Evolutionary conservation across 2,113 vertebrate species (phyloP).

Genomic region (Dissostichus mawsoni): DNA sequence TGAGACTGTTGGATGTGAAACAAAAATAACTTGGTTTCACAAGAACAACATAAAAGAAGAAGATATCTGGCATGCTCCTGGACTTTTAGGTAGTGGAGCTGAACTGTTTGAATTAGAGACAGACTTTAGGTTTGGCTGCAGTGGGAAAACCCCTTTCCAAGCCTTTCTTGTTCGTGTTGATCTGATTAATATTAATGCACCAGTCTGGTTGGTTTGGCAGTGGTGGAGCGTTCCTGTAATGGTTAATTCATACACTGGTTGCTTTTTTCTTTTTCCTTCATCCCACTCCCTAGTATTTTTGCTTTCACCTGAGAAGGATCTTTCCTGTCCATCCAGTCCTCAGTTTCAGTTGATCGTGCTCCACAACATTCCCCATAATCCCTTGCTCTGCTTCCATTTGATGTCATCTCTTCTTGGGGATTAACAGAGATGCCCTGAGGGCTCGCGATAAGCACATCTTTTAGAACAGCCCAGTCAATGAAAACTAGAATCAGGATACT

Average conservation of each 20-base stretch:
- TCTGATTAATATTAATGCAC: conserved; percentile 61
- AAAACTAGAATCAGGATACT: conserved; percentile 60
- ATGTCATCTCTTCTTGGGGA: conserved; percentile 75
- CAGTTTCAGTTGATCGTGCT: conserved; percentile 68
- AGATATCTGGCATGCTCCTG: conserved; percentile 30
- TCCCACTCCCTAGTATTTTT: conserved; percentile 30
- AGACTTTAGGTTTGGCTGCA: conserved; percentile 9
- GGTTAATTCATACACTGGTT: conserved; percentile 57
- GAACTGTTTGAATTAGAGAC: conserved; percentile 20
- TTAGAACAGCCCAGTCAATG: conserved; percentile 67
- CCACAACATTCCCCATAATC: conserved; percentile 76
- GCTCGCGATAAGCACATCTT: conserved; percentile 60
- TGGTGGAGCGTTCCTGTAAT: conserved; percentile 32
- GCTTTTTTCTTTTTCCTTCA: background rate
- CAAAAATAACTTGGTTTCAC: conserved; percentile 46
- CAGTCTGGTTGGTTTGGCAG: conserved; percentile 23
- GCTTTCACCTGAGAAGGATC: conserved; percentile 47
- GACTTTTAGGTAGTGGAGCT: conserved; percentile 35
- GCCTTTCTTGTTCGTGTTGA: conserved; percentile 30
- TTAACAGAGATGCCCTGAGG: conserved; percentile 68
- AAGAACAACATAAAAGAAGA: conserved; percentile 38
- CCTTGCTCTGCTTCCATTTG: conserved; percentile 71
- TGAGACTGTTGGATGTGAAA: conserved; percentile 44
- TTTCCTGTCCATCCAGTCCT: conserved; percentile 53
- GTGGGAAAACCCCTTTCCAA: conserved; percentile 46